These are phyloP conservation scores for Ceraclea dissimilis DNA, from an alignment of 2,888 invertebrate species.

Conservation along the genomic window DNA sequence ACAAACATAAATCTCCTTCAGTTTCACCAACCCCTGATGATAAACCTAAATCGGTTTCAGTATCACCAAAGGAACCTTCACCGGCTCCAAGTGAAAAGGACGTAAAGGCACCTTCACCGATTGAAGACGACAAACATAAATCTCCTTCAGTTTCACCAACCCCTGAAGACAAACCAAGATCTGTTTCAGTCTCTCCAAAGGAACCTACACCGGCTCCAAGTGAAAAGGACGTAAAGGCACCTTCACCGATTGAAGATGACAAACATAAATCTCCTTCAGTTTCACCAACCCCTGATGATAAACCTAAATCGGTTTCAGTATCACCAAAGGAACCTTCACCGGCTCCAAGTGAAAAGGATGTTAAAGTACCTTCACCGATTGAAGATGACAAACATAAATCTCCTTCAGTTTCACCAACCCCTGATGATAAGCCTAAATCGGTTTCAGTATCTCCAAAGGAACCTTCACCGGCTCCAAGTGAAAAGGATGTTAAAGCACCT, in stretches of 20 bases:
- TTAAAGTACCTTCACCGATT: too few relatives aligned
- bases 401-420: too few relatives aligned
- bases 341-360: not conserved
- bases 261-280: conserved; percentile 2
- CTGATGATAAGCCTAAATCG: too few relatives aligned
- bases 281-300: conserved; percentile 1
- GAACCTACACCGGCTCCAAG: not conserved
- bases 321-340: not conserved
- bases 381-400: not conserved
- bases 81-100: too few relatives aligned
- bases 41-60: too few relatives aligned
- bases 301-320: not conserved
- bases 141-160: conserved; percentile 4
- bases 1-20: too few relatives aligned
- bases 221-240: not conserved
- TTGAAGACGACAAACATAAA: conserved; percentile 4
- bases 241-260: conserved; percentile 1
- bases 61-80: too few relatives aligned
- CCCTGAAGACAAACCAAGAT: not conserved
- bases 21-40: too few relatives aligned
- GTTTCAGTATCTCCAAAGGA: too few relatives aligned
- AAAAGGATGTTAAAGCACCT: not conserved
- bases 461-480: not conserved
- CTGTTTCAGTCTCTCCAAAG: not conserved
- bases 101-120: too few relatives aligned